These are phyloP conservation scores for Apis florea DNA, from an alignment of 1,140 invertebrate species.

Conservation along the genomic window DNA sequence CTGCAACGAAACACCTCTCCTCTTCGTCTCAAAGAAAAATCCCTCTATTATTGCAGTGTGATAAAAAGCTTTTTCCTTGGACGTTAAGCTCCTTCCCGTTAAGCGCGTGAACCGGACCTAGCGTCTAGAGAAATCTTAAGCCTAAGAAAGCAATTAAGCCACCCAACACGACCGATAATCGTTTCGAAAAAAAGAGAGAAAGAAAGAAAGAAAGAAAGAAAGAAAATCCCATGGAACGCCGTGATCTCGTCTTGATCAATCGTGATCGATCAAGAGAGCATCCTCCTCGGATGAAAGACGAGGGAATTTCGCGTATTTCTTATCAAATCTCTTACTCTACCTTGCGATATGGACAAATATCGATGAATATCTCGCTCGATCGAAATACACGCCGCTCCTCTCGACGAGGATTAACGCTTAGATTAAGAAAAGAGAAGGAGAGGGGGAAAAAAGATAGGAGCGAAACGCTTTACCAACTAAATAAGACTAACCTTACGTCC, in stretches of 20 bases:
- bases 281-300: not conserved
- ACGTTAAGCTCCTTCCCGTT: not conserved
- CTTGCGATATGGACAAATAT: not conserved
- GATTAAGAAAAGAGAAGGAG: not conserved
- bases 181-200: not conserved
- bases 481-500: constrained; percentile 33
- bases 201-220: not conserved
- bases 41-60: not conserved
- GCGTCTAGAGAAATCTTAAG: constrained; percentile 59
- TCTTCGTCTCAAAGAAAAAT: not conserved
- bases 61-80: not conserved
- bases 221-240: not conserved
- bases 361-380: not conserved
- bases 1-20: not conserved
- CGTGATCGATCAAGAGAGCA: not conserved
- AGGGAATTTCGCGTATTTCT: not conserved
- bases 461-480: not conserved
- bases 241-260: not conserved
- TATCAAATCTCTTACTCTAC: not conserved
- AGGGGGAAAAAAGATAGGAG: too few species aligned
- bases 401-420: too few species aligned
- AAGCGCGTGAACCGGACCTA: constrained; percentile 57
- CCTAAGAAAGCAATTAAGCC: constrained; percentile 51
- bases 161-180: not conserved
- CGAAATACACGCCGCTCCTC: not conserved